Evolutionary conservation across 2,888 invertebrate genomes (phyloP), one percentile per base, ranked within the genome.

Genomic region (Tenthredo notha): DNA sequence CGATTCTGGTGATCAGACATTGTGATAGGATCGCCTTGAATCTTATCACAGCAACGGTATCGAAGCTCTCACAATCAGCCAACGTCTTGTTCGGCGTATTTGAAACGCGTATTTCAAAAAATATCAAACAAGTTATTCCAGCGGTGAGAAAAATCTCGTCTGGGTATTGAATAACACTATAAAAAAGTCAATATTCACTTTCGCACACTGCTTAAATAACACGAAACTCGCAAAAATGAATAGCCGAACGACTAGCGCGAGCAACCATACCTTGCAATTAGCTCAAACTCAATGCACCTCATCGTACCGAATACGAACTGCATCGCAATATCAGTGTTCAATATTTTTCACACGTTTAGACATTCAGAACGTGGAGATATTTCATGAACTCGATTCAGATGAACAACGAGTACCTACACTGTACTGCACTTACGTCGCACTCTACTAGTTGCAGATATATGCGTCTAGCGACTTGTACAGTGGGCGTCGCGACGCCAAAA

Each of bases 401-500:
- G n/a, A 1, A 74, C 21, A 43, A 18, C 43, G n/a, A 40, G 43
- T 18, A 74, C 72, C 10, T 37, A 43, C 7, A 43, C 7, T 40
- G 7, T 2, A 74, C 21, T 40, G 7, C 7, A 74, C 21, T 43
- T 43, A 74, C 43, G n/a, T 74, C n/a, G 12, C 21, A 70, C 70
- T 33, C 37, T 47, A 75, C 75, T 75, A 29, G 75, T 47, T 75
- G 75, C 75, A 75, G 43, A 47, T 75, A 47, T 47, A 47, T 47
- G 47, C 37, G 37, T 70, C 37, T 29, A 10, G 15, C 37, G 70
- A 70, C 18, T 25, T 61, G 18, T 70, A n/a, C n/a, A 29, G 70
- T 70, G 37, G 70, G 70, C 70, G 70, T 70, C 70, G 75, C 43
- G 75, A 29, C 50, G 75, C 75, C 50, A 6, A 75, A 75, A 75